phyloP scores from a whole-genome alignment of 2,888 invertebrate species.

The Leucophenga maculata region DNA sequence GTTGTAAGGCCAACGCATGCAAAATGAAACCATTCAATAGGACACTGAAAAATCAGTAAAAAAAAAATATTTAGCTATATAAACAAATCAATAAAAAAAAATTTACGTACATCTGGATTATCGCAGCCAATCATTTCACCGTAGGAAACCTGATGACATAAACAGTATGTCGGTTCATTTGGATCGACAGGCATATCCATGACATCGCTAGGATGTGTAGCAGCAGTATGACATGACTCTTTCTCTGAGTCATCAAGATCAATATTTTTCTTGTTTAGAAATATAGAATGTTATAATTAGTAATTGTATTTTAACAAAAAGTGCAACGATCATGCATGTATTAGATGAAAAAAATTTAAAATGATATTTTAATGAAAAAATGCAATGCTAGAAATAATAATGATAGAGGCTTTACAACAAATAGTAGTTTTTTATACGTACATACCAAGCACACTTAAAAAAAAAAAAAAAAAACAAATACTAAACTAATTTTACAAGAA shows the following conservation, averaged over 20 bases:
- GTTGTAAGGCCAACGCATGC: conserved; percentile 89
- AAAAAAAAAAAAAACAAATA: conserved; percentile 16
- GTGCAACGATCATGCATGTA: conserved; percentile 37
- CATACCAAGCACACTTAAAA: conserved; percentile 16
- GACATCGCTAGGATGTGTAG: conserved; percentile 89
- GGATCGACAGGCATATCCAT: conserved; percentile 95
- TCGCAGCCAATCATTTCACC: conserved; percentile 97
- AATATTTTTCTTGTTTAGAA: conserved; percentile 61
- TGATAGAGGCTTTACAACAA: not conserved
- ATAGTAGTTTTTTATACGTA: conserved; percentile 1
- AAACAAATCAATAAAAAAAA: not conserved
- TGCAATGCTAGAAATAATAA: too few relatives aligned
- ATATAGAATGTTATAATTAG: not conserved
- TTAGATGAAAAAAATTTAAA: conserved; percentile 44
- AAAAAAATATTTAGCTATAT: conserved; percentile 17
- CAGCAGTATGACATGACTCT: conserved; percentile 72
- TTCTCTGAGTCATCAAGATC: conserved; percentile 75
- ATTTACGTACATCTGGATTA: conserved; percentile 78
- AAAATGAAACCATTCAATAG: conserved; percentile 95
- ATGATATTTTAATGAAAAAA: conserved; percentile 32
- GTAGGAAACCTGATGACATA: conserved; percentile 96
- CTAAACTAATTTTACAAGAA: conserved; percentile 1
- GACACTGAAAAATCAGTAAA: conserved; percentile 73
- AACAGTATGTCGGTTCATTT: conserved; percentile 98
- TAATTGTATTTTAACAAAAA: conserved; percentile 10